These are phyloP conservation scores for Bergia sp. DNA, from an alignment of 92 coral and sea anemone species.

Conservation along the genomic window DNA sequence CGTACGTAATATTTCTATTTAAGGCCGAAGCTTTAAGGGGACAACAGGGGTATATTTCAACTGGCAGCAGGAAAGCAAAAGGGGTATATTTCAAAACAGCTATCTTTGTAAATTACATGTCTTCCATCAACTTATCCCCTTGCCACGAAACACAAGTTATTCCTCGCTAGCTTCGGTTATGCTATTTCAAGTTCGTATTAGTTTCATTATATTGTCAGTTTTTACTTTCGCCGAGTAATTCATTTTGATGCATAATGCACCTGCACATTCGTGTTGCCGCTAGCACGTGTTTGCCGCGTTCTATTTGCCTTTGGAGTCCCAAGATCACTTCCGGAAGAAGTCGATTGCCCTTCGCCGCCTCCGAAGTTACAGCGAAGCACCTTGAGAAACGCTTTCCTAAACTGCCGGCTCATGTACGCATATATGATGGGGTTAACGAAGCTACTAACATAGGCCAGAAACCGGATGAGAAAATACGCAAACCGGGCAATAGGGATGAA, in stretches of 20 bases:
- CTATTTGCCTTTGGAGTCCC: not conserved
- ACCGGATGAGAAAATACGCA: conserved; percentile 37
- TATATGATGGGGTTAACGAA: conserved; percentile 37
- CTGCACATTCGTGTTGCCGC: not conserved
- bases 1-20: not conserved
- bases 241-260: not conserved
- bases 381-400: conserved; percentile 26
- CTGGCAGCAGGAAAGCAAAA: not conserved
- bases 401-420: conserved; percentile 43
- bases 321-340: not conserved
- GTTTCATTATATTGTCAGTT: not conserved
- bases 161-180: not conserved
- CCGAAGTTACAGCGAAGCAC: not conserved
- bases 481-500: not conserved
- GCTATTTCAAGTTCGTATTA: not conserved
- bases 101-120: too few relatives aligned
- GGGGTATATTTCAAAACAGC: not conserved
- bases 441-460: conserved; percentile 38
- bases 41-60: not conserved
- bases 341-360: not conserved
- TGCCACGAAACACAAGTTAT: not conserved
- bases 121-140: too few relatives aligned
- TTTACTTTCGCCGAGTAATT: not conserved
- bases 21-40: not conserved
- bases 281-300: not conserved